Conservation (phyloP, 2,797 vertebrate genomes). For the Ceyx erithaca region DNA sequence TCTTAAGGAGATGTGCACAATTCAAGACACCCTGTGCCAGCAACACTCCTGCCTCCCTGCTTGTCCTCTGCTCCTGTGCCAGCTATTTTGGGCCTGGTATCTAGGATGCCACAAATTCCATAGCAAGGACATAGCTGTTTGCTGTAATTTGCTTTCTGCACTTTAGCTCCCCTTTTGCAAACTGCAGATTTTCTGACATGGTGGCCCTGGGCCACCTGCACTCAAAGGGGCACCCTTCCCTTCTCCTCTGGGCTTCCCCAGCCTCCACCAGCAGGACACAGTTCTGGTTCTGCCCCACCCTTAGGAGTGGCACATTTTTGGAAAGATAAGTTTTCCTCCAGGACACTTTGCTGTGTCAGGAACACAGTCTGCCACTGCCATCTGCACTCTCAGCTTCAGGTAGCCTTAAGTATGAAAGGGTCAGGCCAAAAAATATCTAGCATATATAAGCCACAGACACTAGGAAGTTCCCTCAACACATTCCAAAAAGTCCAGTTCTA, state of each 20-base stretch:
- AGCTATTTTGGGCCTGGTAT: background rate
- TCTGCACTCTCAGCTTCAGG: background rate
- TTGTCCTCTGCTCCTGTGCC: background rate
- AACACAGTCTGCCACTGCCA: background rate
- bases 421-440: background rate
- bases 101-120: background rate
- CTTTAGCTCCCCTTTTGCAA: background rate
- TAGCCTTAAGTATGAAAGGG: background rate
- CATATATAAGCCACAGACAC: background rate
- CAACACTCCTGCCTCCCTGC: too few species aligned
- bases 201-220: background rate
- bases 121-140: background rate
- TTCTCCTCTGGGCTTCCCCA: background rate
- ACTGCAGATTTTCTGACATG: background rate
- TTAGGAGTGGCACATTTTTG: background rate
- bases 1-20: background rate
- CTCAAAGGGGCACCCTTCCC: background rate
- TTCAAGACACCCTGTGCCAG: background rate
- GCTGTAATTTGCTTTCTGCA: background rate
- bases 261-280: accelerated
- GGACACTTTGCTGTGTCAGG: background rate
- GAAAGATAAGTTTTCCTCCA: background rate
- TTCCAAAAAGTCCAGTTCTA: background rate
- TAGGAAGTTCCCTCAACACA: background rate
- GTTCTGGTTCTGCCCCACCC: background rate